These are phyloP conservation scores for Cryptocephalus primarius DNA, from an alignment of 2,888 invertebrate genomes.

Conservation along the genomic window DNA sequence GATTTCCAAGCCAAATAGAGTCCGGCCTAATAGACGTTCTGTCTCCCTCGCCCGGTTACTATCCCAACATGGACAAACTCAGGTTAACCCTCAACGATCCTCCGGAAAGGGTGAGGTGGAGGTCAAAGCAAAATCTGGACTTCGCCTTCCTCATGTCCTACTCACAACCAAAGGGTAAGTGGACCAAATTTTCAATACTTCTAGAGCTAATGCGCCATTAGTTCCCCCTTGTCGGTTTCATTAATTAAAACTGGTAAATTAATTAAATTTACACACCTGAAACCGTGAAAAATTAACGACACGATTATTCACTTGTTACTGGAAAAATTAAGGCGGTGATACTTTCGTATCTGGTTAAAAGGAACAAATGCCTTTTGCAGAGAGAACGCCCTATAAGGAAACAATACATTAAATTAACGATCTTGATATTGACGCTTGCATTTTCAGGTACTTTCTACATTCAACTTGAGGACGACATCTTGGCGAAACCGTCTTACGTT, in stretches of 20 bases:
- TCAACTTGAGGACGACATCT: constrained; percentile 88
- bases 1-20: constrained; percentile 65
- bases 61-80: constrained; percentile 73
- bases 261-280: too few species aligned
- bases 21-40: constrained; percentile 81
- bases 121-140: constrained; percentile 92
- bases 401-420: too few species aligned
- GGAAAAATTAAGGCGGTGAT: too few species aligned
- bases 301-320: too few species aligned
- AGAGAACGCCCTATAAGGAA: too few species aligned
- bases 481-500: constrained; percentile 76
- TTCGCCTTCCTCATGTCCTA: constrained; percentile 92
- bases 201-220: too few species aligned
- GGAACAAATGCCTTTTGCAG: too few species aligned
- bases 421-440: too few species aligned
- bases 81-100: constrained; percentile 77
- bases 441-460: constrained; percentile 69
- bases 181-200: neutral
- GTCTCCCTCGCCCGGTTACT: constrained; percentile 74
- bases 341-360: too few species aligned
- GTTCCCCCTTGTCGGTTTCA: too few species aligned
- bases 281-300: too few species aligned
- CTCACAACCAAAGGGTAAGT: constrained; percentile 69
- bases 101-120: constrained; percentile 74
- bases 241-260: too few species aligned